Conservation (phyloP, 1,140 invertebrate species). For the Pissodes strobi region DNA sequence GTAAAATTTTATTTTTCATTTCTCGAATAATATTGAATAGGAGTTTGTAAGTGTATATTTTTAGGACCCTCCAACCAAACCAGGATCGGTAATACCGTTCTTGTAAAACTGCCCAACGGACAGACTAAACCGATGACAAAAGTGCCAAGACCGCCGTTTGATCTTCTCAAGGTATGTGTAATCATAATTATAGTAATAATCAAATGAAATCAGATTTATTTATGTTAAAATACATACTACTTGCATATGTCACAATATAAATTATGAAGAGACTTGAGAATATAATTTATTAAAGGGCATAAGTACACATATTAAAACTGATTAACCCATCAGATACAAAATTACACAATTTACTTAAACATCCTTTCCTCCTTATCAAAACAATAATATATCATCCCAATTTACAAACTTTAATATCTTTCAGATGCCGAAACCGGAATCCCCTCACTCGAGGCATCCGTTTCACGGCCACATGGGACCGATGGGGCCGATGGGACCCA, state of each 20-base stretch:
- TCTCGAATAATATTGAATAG: too few species aligned
- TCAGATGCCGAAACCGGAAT: constrained; percentile 27
- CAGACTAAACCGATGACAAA: constrained; percentile 59
- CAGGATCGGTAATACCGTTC: constrained; percentile 60
- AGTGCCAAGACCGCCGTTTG: constrained; percentile 54
- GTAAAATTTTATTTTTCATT: too few species aligned
- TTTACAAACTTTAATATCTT: background rate
- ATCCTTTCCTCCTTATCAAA: too few species aligned
- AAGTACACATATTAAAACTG: too few species aligned
- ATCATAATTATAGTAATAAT: background rate
- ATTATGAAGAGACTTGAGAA: too few species aligned
- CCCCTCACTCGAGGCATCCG: background rate
- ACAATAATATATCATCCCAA: background rate
- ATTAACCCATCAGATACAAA: background rate
- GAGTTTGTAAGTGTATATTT: too few species aligned
- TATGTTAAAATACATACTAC: background rate
- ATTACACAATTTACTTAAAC: background rate
- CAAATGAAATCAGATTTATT: background rate
- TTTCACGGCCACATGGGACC: background rate
- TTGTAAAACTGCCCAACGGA: constrained; percentile 67
- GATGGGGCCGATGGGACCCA: constrained; percentile 18
- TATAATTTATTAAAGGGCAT: too few species aligned
- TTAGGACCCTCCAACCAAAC: constrained; percentile 44
- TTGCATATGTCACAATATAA: too few species aligned
- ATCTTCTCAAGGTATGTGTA: constrained; percentile 27